Conservation (phyloP, 2,888 invertebrate genomes). For the Gari tellinella region DNA sequence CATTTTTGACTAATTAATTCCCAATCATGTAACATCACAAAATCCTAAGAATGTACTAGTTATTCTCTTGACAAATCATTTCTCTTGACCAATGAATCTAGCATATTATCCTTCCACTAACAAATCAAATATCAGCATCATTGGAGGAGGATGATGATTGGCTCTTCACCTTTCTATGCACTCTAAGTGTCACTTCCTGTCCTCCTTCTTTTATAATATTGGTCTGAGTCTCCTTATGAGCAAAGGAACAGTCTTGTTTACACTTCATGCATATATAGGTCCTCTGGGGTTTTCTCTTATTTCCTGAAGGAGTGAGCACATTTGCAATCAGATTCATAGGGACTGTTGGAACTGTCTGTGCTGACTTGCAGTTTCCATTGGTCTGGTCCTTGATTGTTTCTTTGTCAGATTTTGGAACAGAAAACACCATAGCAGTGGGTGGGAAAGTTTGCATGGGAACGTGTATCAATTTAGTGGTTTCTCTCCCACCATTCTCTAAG, state of each 20-base stretch:
- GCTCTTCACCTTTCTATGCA: conserved; percentile 54
- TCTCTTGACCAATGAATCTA: too few species aligned
- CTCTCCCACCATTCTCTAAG: conserved; percentile 69
- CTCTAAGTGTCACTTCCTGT: conserved; percentile 39
- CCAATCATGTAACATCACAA: too few species aligned
- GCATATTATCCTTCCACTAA: not conserved
- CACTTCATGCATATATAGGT: conserved; percentile 80
- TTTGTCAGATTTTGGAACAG: conserved; percentile 79
- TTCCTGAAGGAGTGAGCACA: conserved; percentile 77
- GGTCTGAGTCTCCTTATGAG: conserved; percentile 79
- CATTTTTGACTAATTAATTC: too few species aligned
- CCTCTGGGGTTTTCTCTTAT: conserved; percentile 67
- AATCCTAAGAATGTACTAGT: too few species aligned
- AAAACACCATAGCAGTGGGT: conserved; percentile 92
- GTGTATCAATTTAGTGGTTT: conserved; percentile 86
- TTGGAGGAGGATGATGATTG: conserved; percentile 66
- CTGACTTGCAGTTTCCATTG: conserved; percentile 30
- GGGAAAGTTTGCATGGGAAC: conserved; percentile 93
- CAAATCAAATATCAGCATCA: conserved; percentile 69
- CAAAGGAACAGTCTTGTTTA: conserved; percentile 71
- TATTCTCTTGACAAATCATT: too few species aligned
- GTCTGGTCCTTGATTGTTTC: conserved; percentile 34
- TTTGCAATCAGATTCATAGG: conserved; percentile 81
- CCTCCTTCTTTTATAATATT: conserved; percentile 43
- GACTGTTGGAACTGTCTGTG: conserved; percentile 66